phyloP scores from a whole-genome alignment of 2,113 vertebrate species.

The Geococcyx californianus region DNA sequence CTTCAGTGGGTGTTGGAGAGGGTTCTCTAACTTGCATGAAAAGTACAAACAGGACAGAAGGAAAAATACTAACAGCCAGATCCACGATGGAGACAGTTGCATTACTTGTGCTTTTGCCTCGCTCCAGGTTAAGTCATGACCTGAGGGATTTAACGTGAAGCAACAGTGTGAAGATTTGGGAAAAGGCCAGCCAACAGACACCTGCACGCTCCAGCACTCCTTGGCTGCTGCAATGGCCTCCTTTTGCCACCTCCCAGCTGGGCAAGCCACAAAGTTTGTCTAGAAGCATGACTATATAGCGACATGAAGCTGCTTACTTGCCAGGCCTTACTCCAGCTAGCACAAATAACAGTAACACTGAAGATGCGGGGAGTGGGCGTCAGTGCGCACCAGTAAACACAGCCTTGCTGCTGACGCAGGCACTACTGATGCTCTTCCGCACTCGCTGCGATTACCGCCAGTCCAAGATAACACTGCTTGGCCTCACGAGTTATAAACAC shows the following conservation, averaged over 20 bases:
- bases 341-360: neutral
- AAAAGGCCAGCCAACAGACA: neutral
- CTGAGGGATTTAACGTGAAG: fast-evolving
- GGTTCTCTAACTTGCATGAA: neutral
- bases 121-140: neutral
- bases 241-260: neutral
- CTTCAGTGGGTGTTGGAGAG: neutral
- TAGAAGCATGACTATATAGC: fast-evolving
- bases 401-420: neutral
- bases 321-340: neutral
- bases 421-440: neutral
- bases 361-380: neutral
- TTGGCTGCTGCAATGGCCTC: neutral
- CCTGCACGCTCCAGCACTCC: neutral
- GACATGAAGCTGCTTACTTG: neutral
- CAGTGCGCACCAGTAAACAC: neutral
- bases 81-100: neutral
- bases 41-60: neutral
- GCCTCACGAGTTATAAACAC: neutral
- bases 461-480: neutral
- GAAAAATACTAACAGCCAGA: neutral
- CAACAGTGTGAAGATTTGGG: fast-evolving
- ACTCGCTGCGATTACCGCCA: neutral
- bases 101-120: neutral
- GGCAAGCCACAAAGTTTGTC: neutral